Conservation (phyloP, 1,140 invertebrate genomes). For the Neodiprion lecontei region DNA sequence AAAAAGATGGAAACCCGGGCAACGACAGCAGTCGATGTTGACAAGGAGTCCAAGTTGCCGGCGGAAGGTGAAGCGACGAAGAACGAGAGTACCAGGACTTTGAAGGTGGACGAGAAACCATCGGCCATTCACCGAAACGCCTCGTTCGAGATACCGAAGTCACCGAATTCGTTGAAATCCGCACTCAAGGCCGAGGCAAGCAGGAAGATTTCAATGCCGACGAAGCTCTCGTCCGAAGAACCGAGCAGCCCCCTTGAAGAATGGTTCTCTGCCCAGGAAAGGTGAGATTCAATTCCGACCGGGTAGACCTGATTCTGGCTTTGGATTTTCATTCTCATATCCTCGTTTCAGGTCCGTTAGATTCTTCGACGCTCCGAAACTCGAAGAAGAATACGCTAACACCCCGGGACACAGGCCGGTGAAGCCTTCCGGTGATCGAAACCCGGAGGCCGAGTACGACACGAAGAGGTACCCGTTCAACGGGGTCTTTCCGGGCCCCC, state of each 20-base stretch:
- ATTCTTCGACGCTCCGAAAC: conserved; percentile 4
- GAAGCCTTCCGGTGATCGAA: conserved; percentile 15
- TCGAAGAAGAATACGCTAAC: conserved; percentile 6
- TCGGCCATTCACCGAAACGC: not conserved
- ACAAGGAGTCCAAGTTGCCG: too few species aligned
- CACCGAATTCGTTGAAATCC: not conserved
- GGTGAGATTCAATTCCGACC: conserved; percentile 3
- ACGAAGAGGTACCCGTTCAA: not conserved
- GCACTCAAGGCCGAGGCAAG: conserved; percentile 32
- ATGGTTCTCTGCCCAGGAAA: conserved; percentile 15
- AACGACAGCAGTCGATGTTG: not conserved
- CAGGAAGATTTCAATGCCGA: conserved; percentile 42
- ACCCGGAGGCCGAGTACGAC: conserved; percentile 14
- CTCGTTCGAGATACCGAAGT: conserved; percentile 9
- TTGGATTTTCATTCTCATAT: not conserved
- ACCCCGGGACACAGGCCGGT: conserved; percentile 4
- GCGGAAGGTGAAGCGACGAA: not conserved
- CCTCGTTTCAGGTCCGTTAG: conserved; percentile 8
- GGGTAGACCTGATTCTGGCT: not conserved
- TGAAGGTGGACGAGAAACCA: not conserved
- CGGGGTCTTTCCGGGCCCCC: not conserved
- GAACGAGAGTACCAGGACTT: not conserved
- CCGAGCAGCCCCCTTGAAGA: conserved; percentile 7
- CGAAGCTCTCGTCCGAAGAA: conserved; percentile 32
- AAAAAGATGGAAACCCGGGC: not conserved